Base-by-base conservation (phyloP, 2,797 vertebrate genomes). In the Hylomyscus alleni region DNA sequence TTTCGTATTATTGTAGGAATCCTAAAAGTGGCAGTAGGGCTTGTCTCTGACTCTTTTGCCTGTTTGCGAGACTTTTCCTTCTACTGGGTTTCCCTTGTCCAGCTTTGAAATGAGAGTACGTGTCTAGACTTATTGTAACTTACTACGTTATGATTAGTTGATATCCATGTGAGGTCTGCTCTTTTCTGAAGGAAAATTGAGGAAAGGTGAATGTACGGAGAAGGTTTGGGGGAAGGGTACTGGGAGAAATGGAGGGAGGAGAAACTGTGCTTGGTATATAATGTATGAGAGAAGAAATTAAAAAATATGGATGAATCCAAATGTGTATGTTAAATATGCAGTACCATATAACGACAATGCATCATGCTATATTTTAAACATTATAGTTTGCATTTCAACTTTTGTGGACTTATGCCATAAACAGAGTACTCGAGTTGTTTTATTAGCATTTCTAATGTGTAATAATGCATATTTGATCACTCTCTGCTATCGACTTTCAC, bases 381-480 rank as follows among this genome's bases (percentile, higher is more conserved):
- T 31, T 92, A 34, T 1, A 58, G 34, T 83, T 72, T 87, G 4
- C 50, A 67, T 78, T 89, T 78, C 11, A 60, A 37, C 50, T 76
- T 72, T n/a, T 60, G 78, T 26, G 19, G 12, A 90, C 88, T 67
- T 58, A 24, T 96, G 58, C 56, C 22, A 92, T 90, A 89, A 95
- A 84, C 26, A 94, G 62, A 84, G 31, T 54, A 29, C 47, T 92
- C 65, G 11, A 94, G 26, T 93, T 40, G n/a, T 83, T 31, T 72
- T 67, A 95, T 97, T 96, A 96, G 78, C 82, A 97, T 96, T 91
- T 8, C 19, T 97, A 60, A 96, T 94, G 44, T 92, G 87, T 95
- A 95, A 37, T 77, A 95, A 90, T 73, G 85, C n/a, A 56, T 91
- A 96, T 93, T 96, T 96, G 37, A 96, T 93, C 80, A 15, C 90